Percentiles rank a stretch among this genome's conserved stretches.
phyloP scores from a whole-genome alignment of 2,888 invertebrate genomes.

The Zaprionus obscuricornis region DNA sequence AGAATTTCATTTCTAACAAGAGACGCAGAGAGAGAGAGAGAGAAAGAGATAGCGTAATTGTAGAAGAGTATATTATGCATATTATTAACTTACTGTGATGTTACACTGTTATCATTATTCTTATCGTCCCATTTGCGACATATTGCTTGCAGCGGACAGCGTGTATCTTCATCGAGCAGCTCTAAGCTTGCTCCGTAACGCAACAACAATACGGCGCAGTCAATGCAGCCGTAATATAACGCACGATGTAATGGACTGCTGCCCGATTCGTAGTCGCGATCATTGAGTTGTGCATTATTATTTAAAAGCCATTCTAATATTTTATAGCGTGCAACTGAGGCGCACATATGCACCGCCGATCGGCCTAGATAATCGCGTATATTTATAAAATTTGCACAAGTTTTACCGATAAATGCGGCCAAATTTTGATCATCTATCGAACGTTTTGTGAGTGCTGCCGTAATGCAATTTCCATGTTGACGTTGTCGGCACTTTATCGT shows the following conservation, averaged over 20 bases:
- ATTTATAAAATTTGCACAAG: slow-evolving; percentile 86
- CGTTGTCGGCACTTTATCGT: slow-evolving; percentile 85
- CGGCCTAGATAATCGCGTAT: slow-evolving; percentile 88
- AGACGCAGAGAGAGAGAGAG: no score
- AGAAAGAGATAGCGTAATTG: background rate
- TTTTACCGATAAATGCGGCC: slow-evolving; percentile 85
- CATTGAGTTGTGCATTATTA: slow-evolving; percentile 83
- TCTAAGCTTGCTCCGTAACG: slow-evolving; percentile 85
- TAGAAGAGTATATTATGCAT: background rate
- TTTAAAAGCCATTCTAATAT: slow-evolving; percentile 90
- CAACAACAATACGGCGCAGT: slow-evolving; percentile 88
- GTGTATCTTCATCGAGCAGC: slow-evolving; percentile 78
- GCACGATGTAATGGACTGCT: slow-evolving; percentile 92
- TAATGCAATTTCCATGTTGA: slow-evolving; percentile 84
- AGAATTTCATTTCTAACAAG: slow-evolving; percentile 88
- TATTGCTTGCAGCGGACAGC: slow-evolving; percentile 79
- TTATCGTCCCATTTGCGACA: slow-evolving; percentile 84
- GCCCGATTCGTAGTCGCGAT: slow-evolving; percentile 84
- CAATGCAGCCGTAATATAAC: slow-evolving; percentile 92
- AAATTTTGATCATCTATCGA: slow-evolving; percentile 86
- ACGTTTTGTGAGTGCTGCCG: slow-evolving; percentile 87
- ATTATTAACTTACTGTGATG: slow-evolving; percentile 52
- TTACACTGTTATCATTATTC: slow-evolving; percentile 36
- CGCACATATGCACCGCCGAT: slow-evolving; percentile 91
- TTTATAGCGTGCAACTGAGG: slow-evolving; percentile 88